Percentiles rank a stretch among this genome's conserved stretches.
Evolutionary conservation across 2,797 vertebrate genomes (phyloP).

Genomic region (Sebastes reedi): DNA sequence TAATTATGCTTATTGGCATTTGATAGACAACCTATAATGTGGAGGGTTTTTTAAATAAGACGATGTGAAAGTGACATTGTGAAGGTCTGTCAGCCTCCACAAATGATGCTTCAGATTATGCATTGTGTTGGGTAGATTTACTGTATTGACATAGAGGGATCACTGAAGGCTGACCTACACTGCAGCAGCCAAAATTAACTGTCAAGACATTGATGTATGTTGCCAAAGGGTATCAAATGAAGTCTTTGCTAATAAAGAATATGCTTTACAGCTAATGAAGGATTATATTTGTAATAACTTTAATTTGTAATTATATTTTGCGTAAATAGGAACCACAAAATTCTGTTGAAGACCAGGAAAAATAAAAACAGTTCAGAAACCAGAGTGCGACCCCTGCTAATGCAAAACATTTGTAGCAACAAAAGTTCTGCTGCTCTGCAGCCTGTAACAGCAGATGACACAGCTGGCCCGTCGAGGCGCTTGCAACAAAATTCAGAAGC

Average conservation of each 20-base stretch:
- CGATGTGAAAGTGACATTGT: not conserved
- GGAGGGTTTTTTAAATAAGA: conserved; percentile 34
- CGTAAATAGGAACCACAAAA: not conserved
- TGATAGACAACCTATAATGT: not conserved
- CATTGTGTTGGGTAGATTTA: conserved; percentile 29
- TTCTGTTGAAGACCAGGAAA: not conserved
- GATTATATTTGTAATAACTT: conserved; percentile 2
- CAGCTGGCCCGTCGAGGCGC: conserved; percentile 1
- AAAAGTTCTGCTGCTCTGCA: not conserved
- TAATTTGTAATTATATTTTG: not conserved
- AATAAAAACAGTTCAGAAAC: conserved; percentile 8
- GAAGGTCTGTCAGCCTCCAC: conserved; percentile 17
- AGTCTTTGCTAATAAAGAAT: conserved; percentile 18
- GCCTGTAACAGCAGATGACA: conserved; percentile 6
- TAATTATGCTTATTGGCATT: not conserved
- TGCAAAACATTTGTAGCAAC: not conserved
- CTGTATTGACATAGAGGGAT: conserved; percentile 19
- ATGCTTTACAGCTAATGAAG: conserved; percentile 17
- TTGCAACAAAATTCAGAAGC: conserved; percentile 37
- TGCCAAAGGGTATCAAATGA: conserved; percentile 67
- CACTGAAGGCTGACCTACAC: conserved; percentile 20
- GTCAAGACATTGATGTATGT: conserved; percentile 50
- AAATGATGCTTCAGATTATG: conserved; percentile 19
- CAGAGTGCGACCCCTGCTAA: not conserved
- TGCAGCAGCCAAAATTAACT: conserved; percentile 52